Base-by-base conservation (phyloP, 2,113 vertebrate genomes). In the Himantopus leucocephalus region DNA sequence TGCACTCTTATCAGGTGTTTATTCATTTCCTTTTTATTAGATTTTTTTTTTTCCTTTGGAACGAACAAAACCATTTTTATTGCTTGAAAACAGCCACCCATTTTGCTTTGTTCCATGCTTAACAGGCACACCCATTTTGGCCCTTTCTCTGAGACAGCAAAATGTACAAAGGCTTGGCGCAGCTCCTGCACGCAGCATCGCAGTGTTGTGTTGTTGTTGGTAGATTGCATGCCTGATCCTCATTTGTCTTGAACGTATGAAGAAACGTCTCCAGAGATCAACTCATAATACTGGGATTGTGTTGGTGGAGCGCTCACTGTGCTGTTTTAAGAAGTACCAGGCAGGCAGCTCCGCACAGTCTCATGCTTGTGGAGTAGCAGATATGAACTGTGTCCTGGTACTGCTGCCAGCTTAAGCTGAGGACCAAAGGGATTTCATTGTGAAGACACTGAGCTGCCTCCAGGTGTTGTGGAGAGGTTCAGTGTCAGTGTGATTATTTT, bases 21-120 rank as follows among this genome's bases (percentile, higher is more conserved):
- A 85, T 67, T 75, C 0, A 32, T 89, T 89, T 86, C 4, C 11
- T 71, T 77, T 64, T 76, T 47, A 43, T 50, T 79, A 22, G 4
- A 4, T 23, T 23, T 29, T 27, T 64, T 64, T 50, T 19, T 39
- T 34, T 85, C 29, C 41, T 66, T 75, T 79, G 32, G 43, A 96
- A 45, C 6, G 11, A 86, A 55, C 30, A 72, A 68, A 92, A 22
- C 27, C 2, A 68, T 92, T 93, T 90, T 84, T 63, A 43, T 68
- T 75, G 64, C 73, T 88, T 89, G 56, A 70, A 81, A 85, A 91
- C 29, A 89, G 64, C 47, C 48, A 64, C 47, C 68, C 64, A 43
- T 89, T 95, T 91, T 85, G 35, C 73, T 91, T 86, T 93, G 73
- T 85, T 95, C 76, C 45, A 26, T 19, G 10, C 60, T 89, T 89